Percentiles rank a stretch among this genome's conserved stretches.
These are phyloP conservation scores for Gracilinanus agilis DNA, from an alignment of 2,113 vertebrate genomes.

Conservation along the genomic window DNA sequence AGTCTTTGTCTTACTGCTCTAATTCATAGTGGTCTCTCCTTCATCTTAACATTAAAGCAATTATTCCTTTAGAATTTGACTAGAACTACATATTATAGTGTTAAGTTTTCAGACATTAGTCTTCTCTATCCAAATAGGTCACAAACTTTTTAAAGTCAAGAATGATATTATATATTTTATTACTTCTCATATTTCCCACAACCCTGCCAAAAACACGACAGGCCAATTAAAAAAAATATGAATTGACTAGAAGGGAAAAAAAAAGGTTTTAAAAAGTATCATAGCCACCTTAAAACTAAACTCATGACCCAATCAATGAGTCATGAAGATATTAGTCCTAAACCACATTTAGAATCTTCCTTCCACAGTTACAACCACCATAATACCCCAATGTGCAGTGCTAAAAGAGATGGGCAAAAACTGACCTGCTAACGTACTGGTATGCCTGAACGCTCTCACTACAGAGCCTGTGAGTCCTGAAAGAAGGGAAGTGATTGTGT, in stretches of 20 bases:
- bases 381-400: not conserved
- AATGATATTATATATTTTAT: not conserved
- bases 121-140: not conserved
- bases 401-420: not conserved
- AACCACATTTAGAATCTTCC: not conserved
- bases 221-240: not conserved
- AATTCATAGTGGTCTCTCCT: not conserved
- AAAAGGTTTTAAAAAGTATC: not conserved
- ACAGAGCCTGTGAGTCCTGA: slow-evolving; percentile 90
- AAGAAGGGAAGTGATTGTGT: slow-evolving; percentile 90
- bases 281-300: not conserved
- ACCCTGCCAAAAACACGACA: not conserved
- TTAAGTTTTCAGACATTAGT: not conserved
- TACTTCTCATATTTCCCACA: not conserved
- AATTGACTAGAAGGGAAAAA: not conserved
- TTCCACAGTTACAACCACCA: not conserved
- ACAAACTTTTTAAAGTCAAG: not conserved
- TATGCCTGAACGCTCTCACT: slow-evolving; percentile 93
- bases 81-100: not conserved
- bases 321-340: not conserved
- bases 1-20: not conserved
- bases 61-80: not conserved
- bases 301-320: not conserved
- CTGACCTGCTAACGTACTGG: slow-evolving; percentile 94
- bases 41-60: not conserved